Base-by-base conservation (phyloP, 1,140 invertebrate genomes). In the Dreissena polymorpha region DNA sequence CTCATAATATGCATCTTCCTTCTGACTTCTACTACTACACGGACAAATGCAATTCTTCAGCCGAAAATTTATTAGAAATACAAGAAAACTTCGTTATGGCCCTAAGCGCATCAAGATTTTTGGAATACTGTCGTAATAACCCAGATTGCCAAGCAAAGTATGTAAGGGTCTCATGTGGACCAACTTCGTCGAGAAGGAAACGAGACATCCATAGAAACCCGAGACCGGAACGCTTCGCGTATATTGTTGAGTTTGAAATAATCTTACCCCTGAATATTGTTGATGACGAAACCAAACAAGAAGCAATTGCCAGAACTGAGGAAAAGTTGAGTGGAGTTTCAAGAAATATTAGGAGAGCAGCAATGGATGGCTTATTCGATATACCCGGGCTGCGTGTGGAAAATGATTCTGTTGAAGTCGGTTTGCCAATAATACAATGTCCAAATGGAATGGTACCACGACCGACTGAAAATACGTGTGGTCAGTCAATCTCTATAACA, bases 11-110 rank as follows among this genome's bases (percentile, higher is more conserved):
- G 39, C 2, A 39, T 39, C 39, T 39, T 39, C 71, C 71, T 6
- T 57, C 55, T 25, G 71, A 73, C n/a, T 73, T 73, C 60, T 73
- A 73, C 71, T 73, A 73, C 51, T 73, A 57, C 23, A 73, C 71
- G 13, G 71, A 57, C 55, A 55, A 73, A 6, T 73, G 71, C 51
- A 73, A 73, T 29, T 57, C 23, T 13, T 73, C 71, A 5, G 13
- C 53, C n/a, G 21, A 73, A 39, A 73, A 21, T 27, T 25, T 73
- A 12, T 18, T 27, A 14, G 39, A 73, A 73, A 73, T 73, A 18
- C 13, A 60, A 29, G 71, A 73, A 57, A 60, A 60, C 21, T 73
- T 73, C 60, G 71, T 73, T 10, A 18, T 18, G 13, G 71, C 71
- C 6, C 53, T 73, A 7, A 73, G 55, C 71, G 55, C 21, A 8